phyloP scores from a whole-genome alignment of 2,113 vertebrate genomes.

The Sciurus niger region DNA sequence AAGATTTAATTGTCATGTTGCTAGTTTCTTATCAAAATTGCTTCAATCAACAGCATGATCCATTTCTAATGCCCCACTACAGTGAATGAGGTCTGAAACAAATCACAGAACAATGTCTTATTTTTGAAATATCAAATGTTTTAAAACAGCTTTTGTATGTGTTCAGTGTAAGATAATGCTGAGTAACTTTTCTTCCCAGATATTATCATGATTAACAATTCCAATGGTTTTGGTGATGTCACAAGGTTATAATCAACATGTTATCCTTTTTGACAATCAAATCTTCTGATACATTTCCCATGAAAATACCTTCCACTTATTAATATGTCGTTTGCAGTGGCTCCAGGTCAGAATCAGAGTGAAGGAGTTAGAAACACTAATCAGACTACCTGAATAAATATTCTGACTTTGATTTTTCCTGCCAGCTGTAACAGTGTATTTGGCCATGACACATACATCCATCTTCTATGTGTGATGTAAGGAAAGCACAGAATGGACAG shows the following conservation, averaged over 20 bases:
- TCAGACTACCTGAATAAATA: conserved; percentile 4
- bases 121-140: background rate
- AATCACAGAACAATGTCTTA: background rate
- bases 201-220: background rate
- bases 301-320: background rate
- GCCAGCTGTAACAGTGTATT: background rate
- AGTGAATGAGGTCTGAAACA: background rate
- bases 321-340: background rate
- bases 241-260: background rate
- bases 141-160: background rate
- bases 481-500: background rate
- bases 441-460: background rate
- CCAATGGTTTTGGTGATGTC: background rate
- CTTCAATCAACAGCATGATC: background rate
- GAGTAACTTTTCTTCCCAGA: background rate
- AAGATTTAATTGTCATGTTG: background rate
- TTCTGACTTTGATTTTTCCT: background rate
- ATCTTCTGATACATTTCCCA: background rate
- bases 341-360: background rate
- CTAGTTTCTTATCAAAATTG: background rate
- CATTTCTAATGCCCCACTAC: background rate
- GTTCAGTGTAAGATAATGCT: background rate
- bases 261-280: background rate
- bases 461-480: background rate
- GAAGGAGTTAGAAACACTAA: background rate